Base-by-base conservation (phyloP, 2,797 vertebrate species). In the Spheniscus humboldti region DNA sequence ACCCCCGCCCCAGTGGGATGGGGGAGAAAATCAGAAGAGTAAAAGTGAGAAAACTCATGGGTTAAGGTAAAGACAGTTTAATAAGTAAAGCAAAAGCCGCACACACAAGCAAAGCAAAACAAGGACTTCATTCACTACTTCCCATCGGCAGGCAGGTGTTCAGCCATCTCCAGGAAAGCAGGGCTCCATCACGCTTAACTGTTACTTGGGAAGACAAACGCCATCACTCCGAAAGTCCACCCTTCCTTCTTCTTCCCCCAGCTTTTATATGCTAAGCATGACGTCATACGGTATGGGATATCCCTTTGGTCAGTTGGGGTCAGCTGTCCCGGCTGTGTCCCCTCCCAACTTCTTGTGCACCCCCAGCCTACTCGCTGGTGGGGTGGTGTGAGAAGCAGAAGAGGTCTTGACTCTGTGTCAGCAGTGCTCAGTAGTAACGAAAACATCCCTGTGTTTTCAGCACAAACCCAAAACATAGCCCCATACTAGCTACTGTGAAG, bases 151-250 rank as follows among this genome's bases (percentile, higher is more conserved):
- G 45, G 27, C n/a, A 43, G 5, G 12, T 37, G 4, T 25, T 83
- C 23, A 59, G 9, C 17, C 19, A 7, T 25, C 19, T 19, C 12
- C n/a, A 69, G 31, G 31, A 74, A n/a, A 45, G 13, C 39, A 20
- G 53, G 39, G 39, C 39, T 73, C 22, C 53, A 15, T 27, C 27
- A 6, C 1, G 1, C 2, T 0, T 33, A 31, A 25, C 35, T 5
- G 22, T 33, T 24, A 56, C 18, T 56, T 41, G 7, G 33, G 16
- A 77, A 68, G 41, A 35, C 45, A 85, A 20, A 28, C 6, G 41
- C 6, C 41, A 41, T 41, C 7, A 1, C 41, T 47, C 47, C 47
- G 12, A 47, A 47, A 12, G 39, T 39, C 20, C 47, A 20, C 47
- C 20, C 47, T 47, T 47, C 47, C 47, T 47, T 47, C 47, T 22